Evolutionary conservation across 2,797 vertebrate genomes (phyloP).

Genomic region (Spinus pinus): DNA sequence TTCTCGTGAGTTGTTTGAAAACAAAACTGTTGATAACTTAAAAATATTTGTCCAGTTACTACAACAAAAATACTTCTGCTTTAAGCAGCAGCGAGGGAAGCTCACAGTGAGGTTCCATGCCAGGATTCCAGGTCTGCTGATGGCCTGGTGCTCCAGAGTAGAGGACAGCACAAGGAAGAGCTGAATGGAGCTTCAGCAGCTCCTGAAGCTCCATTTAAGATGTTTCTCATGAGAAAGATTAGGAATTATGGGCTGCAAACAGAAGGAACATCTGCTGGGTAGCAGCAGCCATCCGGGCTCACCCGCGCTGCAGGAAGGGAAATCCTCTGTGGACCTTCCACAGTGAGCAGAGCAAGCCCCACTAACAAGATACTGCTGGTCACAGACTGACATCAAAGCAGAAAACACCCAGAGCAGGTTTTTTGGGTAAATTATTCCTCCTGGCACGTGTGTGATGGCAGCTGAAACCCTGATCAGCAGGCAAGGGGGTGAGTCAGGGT

Average conservation of each 20-base stretch:
- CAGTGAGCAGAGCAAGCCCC: accelerated
- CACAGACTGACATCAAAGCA: not conserved
- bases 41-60: not conserved
- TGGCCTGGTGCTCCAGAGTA: not conserved
- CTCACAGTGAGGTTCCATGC: not conserved
- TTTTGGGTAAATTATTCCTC: not conserved
- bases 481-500: not conserved
- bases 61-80: not conserved
- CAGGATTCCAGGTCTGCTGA: not conserved
- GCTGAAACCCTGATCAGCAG: not conserved
- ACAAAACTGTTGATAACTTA: not conserved
- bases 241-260: not conserved
- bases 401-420: not conserved
- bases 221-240: not conserved
- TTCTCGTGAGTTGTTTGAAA: not conserved
- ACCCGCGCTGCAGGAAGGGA: accelerated
- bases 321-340: not conserved
- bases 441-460: not conserved
- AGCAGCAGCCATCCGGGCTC: not conserved
- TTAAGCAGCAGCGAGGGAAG: not conserved
- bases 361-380: accelerated
- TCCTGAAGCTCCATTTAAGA: not conserved
- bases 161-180: not conserved
- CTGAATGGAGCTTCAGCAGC: not conserved
- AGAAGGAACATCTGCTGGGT: not conserved